These are phyloP conservation scores for Euzetes globulus DNA, from an alignment of 2,888 invertebrate genomes.

Conservation along the genomic window DNA sequence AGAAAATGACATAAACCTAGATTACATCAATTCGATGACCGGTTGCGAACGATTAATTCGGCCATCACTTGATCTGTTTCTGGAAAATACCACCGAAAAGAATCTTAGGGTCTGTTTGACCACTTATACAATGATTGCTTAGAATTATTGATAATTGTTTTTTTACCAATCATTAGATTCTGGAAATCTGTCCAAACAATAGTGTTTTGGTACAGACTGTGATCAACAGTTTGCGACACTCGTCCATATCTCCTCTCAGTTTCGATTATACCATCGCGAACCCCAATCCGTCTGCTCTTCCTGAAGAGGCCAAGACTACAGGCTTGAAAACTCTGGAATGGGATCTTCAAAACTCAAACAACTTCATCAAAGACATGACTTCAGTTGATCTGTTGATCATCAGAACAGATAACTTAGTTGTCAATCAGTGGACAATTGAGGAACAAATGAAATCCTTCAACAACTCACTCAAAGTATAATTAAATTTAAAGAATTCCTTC, in stretches of 20 bases:
- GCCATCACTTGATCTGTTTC: conserved; percentile 58
- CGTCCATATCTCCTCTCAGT: conserved; percentile 43
- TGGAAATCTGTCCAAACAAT: conserved; percentile 53
- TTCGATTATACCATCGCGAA: conserved; percentile 57
- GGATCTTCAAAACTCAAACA: conserved; percentile 51
- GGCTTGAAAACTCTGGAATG: conserved; percentile 57
- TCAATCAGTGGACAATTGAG: conserved; percentile 26
- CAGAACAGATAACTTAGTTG: background rate
- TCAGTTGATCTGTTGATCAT: conserved; percentile 45
- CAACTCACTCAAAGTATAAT: conserved; percentile 57
- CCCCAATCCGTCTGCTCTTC: conserved; percentile 48
- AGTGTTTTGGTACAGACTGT: background rate
- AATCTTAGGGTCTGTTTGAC: background rate
- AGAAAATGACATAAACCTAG: background rate
- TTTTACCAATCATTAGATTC: conserved; percentile 61
- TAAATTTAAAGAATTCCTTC: background rate
- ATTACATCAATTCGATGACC: conserved; percentile 25
- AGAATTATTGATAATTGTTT: background rate
- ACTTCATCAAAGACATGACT: conserved; percentile 46
- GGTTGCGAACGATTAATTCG: conserved; percentile 28
- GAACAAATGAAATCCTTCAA: conserved; percentile 41
- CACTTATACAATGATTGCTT: conserved; percentile 46
- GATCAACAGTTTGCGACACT: background rate
- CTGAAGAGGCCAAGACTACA: conserved; percentile 44
- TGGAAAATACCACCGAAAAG: conserved; percentile 63